These are phyloP conservation scores for Grammatotria lemairii DNA, from an alignment of 2,113 vertebrate genomes.

Conservation along the genomic window DNA sequence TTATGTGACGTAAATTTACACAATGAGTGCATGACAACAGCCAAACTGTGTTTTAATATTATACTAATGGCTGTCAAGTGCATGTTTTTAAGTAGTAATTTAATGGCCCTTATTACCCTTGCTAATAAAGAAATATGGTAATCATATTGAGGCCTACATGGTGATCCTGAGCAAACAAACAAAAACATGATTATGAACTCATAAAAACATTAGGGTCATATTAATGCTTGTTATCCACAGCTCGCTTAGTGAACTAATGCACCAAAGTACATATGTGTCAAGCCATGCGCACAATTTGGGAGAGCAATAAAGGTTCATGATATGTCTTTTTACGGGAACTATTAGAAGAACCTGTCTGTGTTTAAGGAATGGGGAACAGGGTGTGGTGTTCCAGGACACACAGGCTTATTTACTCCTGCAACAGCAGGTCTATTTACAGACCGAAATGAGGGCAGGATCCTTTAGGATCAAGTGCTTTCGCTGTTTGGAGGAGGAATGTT, in stretches of 20 bases:
- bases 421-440: slow-evolving; percentile 56
- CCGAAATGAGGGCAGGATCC: slow-evolving; percentile 38
- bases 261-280: not conserved
- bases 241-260: not conserved
- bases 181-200: slow-evolving; percentile 7
- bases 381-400: slow-evolving; percentile 24
- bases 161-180: slow-evolving; percentile 2
- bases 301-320: not conserved
- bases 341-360: not conserved
- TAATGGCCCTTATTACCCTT: not conserved
- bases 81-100: not conserved
- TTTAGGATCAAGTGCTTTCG: slow-evolving; percentile 50
- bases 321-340: not conserved
- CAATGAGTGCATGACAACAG: not conserved
- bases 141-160: not conserved
- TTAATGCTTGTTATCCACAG: slow-evolving; percentile 3
- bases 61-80: slow-evolving; percentile 14
- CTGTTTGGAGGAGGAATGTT: slow-evolving; percentile 38
- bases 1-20: not conserved
- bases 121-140: slow-evolving; percentile 5
- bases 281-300: not conserved
- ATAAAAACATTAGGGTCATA: slow-evolving; percentile 16
- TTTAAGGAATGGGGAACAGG: not conserved
- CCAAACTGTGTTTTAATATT: not conserved
- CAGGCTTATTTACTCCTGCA: not conserved